Evolutionary conservation across 2,888 invertebrate species (phyloP), one percentile per base, ranked within the genome.

Genomic region (Chymomyza caudatula): DNA sequence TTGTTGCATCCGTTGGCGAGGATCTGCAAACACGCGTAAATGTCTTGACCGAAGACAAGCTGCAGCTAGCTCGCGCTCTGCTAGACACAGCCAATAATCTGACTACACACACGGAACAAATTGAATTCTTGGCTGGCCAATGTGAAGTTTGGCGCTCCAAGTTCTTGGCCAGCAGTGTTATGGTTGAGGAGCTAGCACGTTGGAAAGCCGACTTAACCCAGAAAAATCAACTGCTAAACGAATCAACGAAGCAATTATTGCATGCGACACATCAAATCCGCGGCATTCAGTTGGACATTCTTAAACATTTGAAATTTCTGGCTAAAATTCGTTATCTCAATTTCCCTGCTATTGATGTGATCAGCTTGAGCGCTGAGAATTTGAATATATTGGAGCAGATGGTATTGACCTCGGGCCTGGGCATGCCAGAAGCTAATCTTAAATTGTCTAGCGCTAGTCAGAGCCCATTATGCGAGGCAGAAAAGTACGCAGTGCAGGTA

Each of bases 101-200:
- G 60, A 95, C 94, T 59, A 95, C 96, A 6, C 96, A 97, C 90
- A 96, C 96, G 87, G 98, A 98, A 89, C 96, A 97, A 91, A 95
- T 97, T 2, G 98, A 98, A 89, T 96, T 96, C 93, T 91, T 98
- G 43, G 96, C 96, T 17, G 97, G 98, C 0, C 97, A 98, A 87
- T 97, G 97, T 88, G 98, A 98, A 91, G 97, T 98, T 57, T 98
- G 98, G 98, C 93, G 97, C 71, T 97, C 97, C 88, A 98, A 98
- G 93, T 98, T 97, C 90, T 92, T 98, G 78, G 98, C 98, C 22
- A 96, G 96, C 92, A 97, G 97, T 89, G 93, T 97, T 64, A 96
- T 98, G 95, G 95, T 97, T 1, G 97, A 98, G 91, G 97, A 98
- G 91, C 90, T 97, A 74, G 97, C 97, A 0, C 92, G 94, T 77